A percentile compares a stretch with the other conserved stretches of the same genome.
Conservation (phyloP, 1,140 invertebrate species). For the Pteromalus puparum region DNA sequence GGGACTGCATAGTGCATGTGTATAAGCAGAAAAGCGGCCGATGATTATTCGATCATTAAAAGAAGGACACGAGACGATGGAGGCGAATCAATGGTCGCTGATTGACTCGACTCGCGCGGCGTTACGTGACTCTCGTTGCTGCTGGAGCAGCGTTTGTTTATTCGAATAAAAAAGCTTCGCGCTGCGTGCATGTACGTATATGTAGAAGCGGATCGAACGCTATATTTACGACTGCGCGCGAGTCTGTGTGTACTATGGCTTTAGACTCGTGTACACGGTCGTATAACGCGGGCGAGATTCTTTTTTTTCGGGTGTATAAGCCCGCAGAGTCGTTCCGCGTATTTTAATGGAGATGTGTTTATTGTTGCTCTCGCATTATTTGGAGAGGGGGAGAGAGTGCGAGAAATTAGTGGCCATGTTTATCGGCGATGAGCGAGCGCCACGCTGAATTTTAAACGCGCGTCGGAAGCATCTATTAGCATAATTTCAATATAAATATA, state of each 20-base stretch:
- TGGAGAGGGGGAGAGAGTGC: background rate
- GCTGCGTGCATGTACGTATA: background rate
- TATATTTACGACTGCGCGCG: background rate
- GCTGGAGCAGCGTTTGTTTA: conserved; percentile 8
- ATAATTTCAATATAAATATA: no score
- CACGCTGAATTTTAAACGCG: no score
- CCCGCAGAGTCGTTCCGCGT: background rate
- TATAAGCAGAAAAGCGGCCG: background rate
- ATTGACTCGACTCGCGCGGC: conserved; percentile 24
- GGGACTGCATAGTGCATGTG: background rate
- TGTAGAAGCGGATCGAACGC: background rate
- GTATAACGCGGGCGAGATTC: background rate
- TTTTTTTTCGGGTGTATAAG: background rate
- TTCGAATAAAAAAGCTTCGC: conserved; percentile 27
- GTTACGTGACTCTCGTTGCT: conserved; percentile 13
- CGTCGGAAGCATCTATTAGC: no score
- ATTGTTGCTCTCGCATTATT: background rate
- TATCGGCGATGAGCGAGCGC: background rate
- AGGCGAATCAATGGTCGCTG: conserved; percentile 36
- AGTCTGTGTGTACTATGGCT: background rate
- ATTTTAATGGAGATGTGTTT: background rate
- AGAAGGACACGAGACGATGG: conserved; percentile 5
- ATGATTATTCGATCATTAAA: conserved; percentile 38
- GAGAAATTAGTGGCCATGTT: background rate
- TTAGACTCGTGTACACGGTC: background rate